Evolutionary conservation across 2,888 invertebrate species (phyloP), one percentile per base, ranked within the genome.

Genomic region (Oithona nana): DNA sequence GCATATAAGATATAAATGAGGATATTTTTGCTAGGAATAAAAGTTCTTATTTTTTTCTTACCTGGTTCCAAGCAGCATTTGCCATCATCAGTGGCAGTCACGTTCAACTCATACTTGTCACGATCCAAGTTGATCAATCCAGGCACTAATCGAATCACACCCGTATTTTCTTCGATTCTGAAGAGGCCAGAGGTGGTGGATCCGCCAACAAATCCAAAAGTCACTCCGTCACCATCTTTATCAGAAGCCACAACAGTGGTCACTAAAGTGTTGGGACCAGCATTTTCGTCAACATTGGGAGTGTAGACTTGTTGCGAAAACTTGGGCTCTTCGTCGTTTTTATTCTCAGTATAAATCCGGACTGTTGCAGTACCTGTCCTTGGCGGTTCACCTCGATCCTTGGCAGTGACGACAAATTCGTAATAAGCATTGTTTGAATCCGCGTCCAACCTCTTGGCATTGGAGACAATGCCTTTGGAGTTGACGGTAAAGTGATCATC

Each of bases 211-310:
- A 78, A 78, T 52, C 86, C 87, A 71, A 90, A 94, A 62, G 89
- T 79, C 3, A 95, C 92, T 73, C 90, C 92, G 73, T 95, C 94
- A 11, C 95, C 94, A 73, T 95, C 94, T 75, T 93, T 93, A 72
- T 95, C 95, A 4, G 90, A 90, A 1, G 95, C 94, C 1, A 95
- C 93, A 0, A 95, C 90, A 0, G 94, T 94, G 6, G 94, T 94
- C 0, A 95, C 93, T 55, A 94, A 77, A 3, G 94, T 93, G 70
- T 90, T 92, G 0, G 92, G 88, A 0, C 92, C 92, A 11, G 92
- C 92, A 73, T 92, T 92, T 74, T 93, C 93, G 71, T 92, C 92
- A 1, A 93, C 92, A 74, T 92, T 93, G 0, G 93, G 92, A 1
- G 92, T 92, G 73, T 93, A 93, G 2, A 93, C 92, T 77, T 92